Base-by-base conservation (phyloP, 2,113 vertebrate genomes). In the Odontophorus gujanensis region DNA sequence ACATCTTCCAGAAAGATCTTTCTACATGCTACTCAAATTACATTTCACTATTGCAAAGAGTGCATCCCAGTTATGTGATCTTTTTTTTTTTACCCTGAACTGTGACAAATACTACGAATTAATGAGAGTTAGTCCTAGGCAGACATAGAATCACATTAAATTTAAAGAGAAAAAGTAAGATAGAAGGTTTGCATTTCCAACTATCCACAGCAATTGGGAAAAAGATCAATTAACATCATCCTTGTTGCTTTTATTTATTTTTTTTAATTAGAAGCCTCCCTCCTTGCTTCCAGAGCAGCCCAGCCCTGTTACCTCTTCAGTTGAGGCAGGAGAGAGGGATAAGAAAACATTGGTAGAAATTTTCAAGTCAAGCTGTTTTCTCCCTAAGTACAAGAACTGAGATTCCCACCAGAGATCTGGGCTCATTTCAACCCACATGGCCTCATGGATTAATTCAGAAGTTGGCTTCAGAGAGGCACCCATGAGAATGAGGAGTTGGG, bases 201-300 rank as follows among this genome's bases (percentile, higher is more conserved):
- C 67, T 87, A 34, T 76, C 28, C 25, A 47, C 76, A 85, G 50
- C 63, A 82, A 42, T 26, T 77, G 72, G 89, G 75, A 83, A 92
- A 48, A 82, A 80, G 78, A 91, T 89, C 45, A 93, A 93, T 55
- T 63, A 91, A 89, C 42, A 67, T 89, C 72, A 77, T 76, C 61
- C 32, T 86, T 86, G 51, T 81, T 84, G 62, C 18, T 61, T 69
- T 87, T 90, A n/a, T n/a, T n/a, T n/a, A n/a, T 79, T 50, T 57
- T 9, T 17, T 50, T 61, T 8, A 11, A 76, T 89, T 87, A 81
- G 48, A 90, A 84, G 77, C 48, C 47, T 59, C 48, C 6, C 58
- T 76, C 15, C 53, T 79, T 92, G 78, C 59, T 90, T 71, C 43
- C 63, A 91, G 59, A 69, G 59, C 42, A 48, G 21, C 75, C 59